phyloP scores from a whole-genome alignment of 2,113 vertebrate genomes.

The Egretta garzetta region DNA sequence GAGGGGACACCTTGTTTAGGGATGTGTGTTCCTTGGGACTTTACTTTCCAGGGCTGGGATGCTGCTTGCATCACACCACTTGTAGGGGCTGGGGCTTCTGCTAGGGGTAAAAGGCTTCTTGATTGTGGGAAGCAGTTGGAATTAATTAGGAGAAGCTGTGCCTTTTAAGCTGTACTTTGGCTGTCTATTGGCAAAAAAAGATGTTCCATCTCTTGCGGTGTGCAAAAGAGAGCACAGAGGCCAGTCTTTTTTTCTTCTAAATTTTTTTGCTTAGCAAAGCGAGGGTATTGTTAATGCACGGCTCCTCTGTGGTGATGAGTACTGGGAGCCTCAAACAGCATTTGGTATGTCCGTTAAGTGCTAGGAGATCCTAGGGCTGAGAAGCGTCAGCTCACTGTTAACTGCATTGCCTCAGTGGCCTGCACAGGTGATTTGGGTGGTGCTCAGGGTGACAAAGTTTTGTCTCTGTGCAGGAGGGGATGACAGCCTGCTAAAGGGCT shows the following conservation, averaged over 20 bases:
- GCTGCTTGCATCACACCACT: neutral
- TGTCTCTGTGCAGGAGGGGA: constrained; percentile 84
- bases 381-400: neutral
- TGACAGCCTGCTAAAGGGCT: constrained; percentile 90
- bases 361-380: neutral
- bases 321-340: neutral
- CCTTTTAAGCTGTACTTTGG: neutral
- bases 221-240: neutral
- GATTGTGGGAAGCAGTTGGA: neutral
- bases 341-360: neutral
- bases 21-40: neutral
- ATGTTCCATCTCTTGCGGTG: neutral
- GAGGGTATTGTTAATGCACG: rapidly evolving
- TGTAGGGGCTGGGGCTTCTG: neutral
- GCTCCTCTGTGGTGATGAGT: neutral
- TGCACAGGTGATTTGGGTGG: neutral
- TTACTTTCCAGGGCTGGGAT: neutral
- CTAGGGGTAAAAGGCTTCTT: neutral
- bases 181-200: neutral
- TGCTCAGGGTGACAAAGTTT: neutral
- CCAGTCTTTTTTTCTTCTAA: neutral
- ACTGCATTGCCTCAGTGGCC: neutral
- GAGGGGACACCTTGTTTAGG: neutral
- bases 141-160: neutral
- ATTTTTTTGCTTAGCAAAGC: neutral